These are phyloP conservation scores for Idaea biselata DNA, from an alignment of 2,888 invertebrate species.

Conservation along the genomic window DNA sequence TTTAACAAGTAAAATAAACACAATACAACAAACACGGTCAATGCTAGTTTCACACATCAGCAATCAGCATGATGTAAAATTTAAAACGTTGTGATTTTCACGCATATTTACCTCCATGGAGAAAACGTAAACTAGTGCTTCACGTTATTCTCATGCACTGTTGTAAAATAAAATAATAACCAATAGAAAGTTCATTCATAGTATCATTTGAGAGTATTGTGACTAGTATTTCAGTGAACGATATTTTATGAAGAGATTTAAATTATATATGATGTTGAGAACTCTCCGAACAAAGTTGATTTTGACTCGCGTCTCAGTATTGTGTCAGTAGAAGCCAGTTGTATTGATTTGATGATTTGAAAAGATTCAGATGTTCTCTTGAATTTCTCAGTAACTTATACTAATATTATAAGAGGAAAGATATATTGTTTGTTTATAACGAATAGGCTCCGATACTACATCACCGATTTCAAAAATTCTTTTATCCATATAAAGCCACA, in stretches of 20 bases:
- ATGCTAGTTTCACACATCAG: too few species aligned
- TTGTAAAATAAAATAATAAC: constrained; percentile 38
- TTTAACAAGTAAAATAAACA: too few species aligned
- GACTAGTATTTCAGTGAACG: constrained; percentile 33
- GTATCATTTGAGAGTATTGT: constrained; percentile 34
- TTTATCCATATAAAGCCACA: too few species aligned
- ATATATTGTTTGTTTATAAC: too few species aligned
- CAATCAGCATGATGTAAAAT: not conserved
- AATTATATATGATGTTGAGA: not conserved
- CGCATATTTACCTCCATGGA: constrained; percentile 9
- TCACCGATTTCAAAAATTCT: too few species aligned
- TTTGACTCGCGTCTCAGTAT: not conserved
- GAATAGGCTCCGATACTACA: too few species aligned
- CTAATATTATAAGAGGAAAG: too few species aligned
- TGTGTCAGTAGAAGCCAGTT: not conserved
- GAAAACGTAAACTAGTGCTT: constrained; percentile 17
- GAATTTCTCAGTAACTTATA: too few species aligned
- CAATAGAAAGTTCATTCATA: constrained; percentile 60
- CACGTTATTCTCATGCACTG: constrained; percentile 28
- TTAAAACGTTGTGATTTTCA: constrained; percentile 3
- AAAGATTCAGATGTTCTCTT: constrained; percentile 35
- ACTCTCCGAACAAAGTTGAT: not conserved
- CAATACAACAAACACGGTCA: too few species aligned
- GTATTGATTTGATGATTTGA: not conserved
- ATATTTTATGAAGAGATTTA: not conserved